Base-by-base conservation (phyloP, 2,888 invertebrate genomes). In the Myopa testacea region DNA sequence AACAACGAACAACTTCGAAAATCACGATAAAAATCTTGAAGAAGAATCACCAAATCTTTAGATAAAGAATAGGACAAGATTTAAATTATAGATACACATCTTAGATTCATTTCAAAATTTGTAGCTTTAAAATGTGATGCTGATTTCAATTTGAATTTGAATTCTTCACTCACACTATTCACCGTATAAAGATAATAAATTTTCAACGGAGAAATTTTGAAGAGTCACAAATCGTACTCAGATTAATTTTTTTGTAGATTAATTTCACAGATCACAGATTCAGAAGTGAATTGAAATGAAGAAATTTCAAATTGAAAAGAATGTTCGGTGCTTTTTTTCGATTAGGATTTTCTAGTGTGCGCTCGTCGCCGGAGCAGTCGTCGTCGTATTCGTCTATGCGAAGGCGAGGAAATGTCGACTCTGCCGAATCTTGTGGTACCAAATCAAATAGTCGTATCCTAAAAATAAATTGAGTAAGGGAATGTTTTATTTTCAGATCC, bases 391-490 rank as follows among this genome's bases (percentile, higher is more conserved):
- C 81, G 81, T 82, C 81, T 81, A 80, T 84, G 84, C 85, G 84
- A 84, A 82, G 82, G 83, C 82, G 82, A 83, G 76, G 83, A 84
- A 84, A 82, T 83, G 81, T 83, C 76, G 82, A 83, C 82, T 83
- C 82, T 78, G 79, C 81, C 82, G 79, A 84, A 83, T 81, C 81
- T 79, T 79, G 78, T 80, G 80, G 78, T 81, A 81, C 79, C 77
- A 77, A 80, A 80, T 78, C 38, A 38, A 65, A 65, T 65, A 38
- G 1, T 65, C 65, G 65, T 10, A 81, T 84, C 85, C 86, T 84
- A 85, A 85, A 86, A 86, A 86, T 86, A 86, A 84, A 84, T 84
- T 84, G 77, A 75, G 45, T 78, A 77, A 77, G 78, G 77, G 77
- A 78, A 79, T 78, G 70, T 74, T 77, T 79, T 83, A 83, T 84